These are phyloP conservation scores for Drosophila truncata DNA, from an alignment of 1,140 invertebrate species.

Conservation along the genomic window DNA sequence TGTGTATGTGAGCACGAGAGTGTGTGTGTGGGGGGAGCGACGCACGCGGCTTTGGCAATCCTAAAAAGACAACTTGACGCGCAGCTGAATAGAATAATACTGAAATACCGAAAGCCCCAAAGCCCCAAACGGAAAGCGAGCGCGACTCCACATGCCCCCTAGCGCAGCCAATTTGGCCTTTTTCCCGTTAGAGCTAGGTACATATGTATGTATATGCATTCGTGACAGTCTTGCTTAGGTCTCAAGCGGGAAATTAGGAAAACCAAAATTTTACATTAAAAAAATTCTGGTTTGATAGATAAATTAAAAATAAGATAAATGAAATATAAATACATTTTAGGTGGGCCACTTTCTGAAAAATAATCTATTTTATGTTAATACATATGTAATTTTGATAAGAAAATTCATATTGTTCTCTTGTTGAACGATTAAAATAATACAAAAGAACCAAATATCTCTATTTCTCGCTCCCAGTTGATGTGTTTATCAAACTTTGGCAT, in stretches of 20 bases:
- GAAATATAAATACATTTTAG: background rate
- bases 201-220: too few relatives aligned
- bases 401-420: too few relatives aligned
- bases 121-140: conserved; percentile 50
- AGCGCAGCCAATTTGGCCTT: conserved; percentile 3
- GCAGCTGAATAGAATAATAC: conserved; percentile 81
- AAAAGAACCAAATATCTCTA: too few relatives aligned
- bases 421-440: too few relatives aligned
- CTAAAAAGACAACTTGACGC: conserved; percentile 70
- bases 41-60: conserved; percentile 57
- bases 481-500: conserved; percentile 6
- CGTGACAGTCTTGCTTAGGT: background rate
- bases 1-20: conserved; percentile 42
- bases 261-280: background rate
- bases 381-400: background rate
- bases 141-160: conserved; percentile 26
- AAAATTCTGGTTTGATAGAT: background rate
- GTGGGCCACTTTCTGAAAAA: too few relatives aligned
- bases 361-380: background rate
- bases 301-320: background rate
- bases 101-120: conserved; percentile 56
- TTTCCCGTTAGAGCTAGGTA: background rate
- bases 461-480: background rate
- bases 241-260: background rate
- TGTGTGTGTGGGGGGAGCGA: conserved; percentile 29